Percentiles rank a stretch among this genome's conserved stretches.
Evolutionary conservation across 2,888 invertebrate species (phyloP).

Genomic region (Parapristionchus giblindavisi): DNA sequence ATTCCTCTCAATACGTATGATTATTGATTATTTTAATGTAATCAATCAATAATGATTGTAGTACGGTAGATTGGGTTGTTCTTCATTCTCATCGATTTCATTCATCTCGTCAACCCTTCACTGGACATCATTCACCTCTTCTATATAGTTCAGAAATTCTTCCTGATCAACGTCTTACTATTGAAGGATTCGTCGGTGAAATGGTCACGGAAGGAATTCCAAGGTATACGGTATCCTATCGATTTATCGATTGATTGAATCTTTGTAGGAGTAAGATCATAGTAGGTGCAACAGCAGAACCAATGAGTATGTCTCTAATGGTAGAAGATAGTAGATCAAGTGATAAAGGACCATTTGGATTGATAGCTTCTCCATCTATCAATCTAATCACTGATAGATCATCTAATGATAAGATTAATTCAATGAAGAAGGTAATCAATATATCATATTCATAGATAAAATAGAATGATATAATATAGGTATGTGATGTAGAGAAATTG

Average conservation of each 20-base stretch:
- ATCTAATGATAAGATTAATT: not conserved
- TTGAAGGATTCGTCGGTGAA: conserved; percentile 4
- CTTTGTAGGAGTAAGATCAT: conserved; percentile 12
- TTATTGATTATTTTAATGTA: not conserved
- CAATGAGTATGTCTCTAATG: conserved; percentile 14
- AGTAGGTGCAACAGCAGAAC: conserved; percentile 22
- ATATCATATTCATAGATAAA: too few relatives aligned
- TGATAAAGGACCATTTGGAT: not conserved
- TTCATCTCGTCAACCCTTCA: conserved; percentile 40
- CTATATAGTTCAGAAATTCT: conserved; percentile 21
- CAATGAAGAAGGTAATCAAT: not conserved
- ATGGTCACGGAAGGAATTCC: not conserved
- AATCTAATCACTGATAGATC: not conserved
- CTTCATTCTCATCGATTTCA: conserved; percentile 50
- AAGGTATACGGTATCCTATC: not conserved
- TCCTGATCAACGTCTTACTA: not conserved
- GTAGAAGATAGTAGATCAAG: not conserved
- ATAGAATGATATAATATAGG: too few relatives aligned
- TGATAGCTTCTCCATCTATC: conserved; percentile 1
- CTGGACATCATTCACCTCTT: conserved; percentile 40
- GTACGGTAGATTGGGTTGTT: conserved; percentile 43
- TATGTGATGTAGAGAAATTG: conserved; percentile 20
- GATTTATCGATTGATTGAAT: not conserved
- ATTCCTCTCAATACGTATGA: not conserved
- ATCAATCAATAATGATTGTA: conserved; percentile 24